phyloP scores from a whole-genome alignment of 2,113 vertebrate genomes.

The Campylorhamphus procurvoides region DNA sequence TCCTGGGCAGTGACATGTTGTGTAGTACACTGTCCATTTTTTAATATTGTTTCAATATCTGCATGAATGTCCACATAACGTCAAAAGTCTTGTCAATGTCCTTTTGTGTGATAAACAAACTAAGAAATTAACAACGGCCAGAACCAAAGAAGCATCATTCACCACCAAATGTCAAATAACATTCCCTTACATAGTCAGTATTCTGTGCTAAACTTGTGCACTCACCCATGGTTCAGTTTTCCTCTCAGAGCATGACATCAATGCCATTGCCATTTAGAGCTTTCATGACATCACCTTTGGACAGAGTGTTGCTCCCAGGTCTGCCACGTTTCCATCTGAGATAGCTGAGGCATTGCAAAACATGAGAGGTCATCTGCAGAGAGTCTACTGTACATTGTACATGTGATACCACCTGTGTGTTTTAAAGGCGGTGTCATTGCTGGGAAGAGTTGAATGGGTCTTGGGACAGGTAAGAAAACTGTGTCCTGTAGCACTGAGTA shows the following conservation, averaged over 20 bases:
- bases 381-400: not conserved
- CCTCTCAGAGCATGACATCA: not conserved
- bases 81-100: not conserved
- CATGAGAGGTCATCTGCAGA: too few relatives aligned
- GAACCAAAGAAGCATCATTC: not conserved
- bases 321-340: not conserved
- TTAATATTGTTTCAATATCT: not conserved
- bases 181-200: accelerated
- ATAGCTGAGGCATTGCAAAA: not conserved
- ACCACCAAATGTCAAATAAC: too few relatives aligned
- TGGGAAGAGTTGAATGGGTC: not conserved
- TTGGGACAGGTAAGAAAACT: too few relatives aligned
- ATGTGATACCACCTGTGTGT: not conserved
- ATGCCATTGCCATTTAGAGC: not conserved
- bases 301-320: not conserved
- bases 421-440: not conserved
- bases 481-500: not conserved
- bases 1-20: not conserved
- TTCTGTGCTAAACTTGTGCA: not conserved
- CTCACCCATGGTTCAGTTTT: accelerated
- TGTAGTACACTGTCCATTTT: not conserved
- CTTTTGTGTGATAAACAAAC: accelerated
- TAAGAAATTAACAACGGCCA: not conserved
- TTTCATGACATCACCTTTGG: not conserved
- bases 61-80: accelerated